Evolutionary conservation across 2,113 vertebrate species (phyloP), one percentile per base, ranked within the genome.

Genomic region (Menura novaehollandiae): DNA sequence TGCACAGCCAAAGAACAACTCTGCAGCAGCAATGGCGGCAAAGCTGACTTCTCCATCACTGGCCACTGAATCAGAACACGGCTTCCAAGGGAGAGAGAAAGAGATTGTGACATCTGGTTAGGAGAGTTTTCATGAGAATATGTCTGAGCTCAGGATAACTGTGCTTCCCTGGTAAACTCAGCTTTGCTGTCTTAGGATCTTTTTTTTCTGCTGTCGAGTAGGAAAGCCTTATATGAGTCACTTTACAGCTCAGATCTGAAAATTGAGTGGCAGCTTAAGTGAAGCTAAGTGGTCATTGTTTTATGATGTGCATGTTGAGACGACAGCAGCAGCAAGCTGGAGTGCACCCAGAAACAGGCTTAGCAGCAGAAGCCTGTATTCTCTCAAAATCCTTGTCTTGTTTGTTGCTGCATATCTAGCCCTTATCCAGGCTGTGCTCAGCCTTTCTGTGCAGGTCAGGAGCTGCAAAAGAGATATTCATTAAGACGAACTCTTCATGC

Each of bases 61-160:
- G 56, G 17, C 13, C 27, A 63, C 12, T 84, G 62, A 69, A 52
- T 33, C 26, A 78, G 26, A 67, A 28, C 17, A 20, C 0, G 1
- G 27, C 19, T 75, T 71, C 66, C 6, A 63, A 53, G 15, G 23
- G 32, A 86, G 30, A 41, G 20, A 64, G 32, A 74, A 68, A 37
- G 23, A 43, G 0, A 0, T 43, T 47, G n/a, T 69, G 44, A 49
- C 30, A 39, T 18, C 12, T 30, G 12, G 12, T 55, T 53, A 49
- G 24, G 32, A 49, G 20, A 39, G 35, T 4, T 88, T 85, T 51
- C 39, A 28, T 28, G 9, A 64, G 39, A 66, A 49, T 22, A 44
- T 49, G 20, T 4, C 28, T 85, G 68, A 49, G 39, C 20, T 66
- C 37, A 18, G 39, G 28, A 75, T 49, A 60, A 53, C 28, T 37